A percentile compares a stretch with the other conserved stretches of the same genome.
Evolutionary conservation across 2,797 vertebrate genomes (phyloP).

Genomic region (Parauchenoglanis punctatus): DNA sequence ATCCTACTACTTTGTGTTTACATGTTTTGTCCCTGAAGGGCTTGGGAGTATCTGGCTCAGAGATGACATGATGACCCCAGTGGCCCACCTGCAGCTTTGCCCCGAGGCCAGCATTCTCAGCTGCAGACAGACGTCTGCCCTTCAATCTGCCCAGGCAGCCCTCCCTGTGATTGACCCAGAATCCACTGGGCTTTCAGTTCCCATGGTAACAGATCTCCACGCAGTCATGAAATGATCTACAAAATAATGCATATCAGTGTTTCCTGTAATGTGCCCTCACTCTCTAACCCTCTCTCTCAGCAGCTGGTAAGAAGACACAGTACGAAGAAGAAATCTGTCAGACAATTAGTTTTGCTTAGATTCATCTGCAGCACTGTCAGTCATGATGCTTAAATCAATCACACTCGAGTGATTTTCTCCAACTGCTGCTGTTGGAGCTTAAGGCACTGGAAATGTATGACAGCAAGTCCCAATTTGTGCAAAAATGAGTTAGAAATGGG

Average conservation of each 20-base stretch:
- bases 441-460: conserved; percentile 53
- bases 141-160: conserved; percentile 57
- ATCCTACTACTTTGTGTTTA: conserved; percentile 41
- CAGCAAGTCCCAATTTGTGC: conserved; percentile 55
- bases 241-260: conserved; percentile 60
- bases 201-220: conserved; percentile 62
- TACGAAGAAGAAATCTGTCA: conserved; percentile 52
- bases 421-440: conserved; percentile 48
- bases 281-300: conserved; percentile 38
- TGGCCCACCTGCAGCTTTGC: conserved; percentile 54
- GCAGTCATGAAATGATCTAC: conserved; percentile 61
- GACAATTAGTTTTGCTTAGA: conserved; percentile 62
- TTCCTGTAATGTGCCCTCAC: conserved; percentile 48
- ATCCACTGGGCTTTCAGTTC: conserved; percentile 62
- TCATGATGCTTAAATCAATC: conserved; percentile 59
- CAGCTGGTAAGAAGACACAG: conserved; percentile 49
- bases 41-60: conserved; percentile 56
- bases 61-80: conserved; percentile 60
- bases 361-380: conserved; percentile 57
- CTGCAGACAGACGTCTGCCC: conserved; percentile 51
- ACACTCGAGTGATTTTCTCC: conserved; percentile 56
- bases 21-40: conserved; percentile 52
- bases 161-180: conserved; percentile 61
- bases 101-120: conserved; percentile 52
- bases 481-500: conserved; percentile 40